These are phyloP conservation scores for Rosalia funebris DNA, from an alignment of 2,888 invertebrate genomes.

Conservation along the genomic window DNA sequence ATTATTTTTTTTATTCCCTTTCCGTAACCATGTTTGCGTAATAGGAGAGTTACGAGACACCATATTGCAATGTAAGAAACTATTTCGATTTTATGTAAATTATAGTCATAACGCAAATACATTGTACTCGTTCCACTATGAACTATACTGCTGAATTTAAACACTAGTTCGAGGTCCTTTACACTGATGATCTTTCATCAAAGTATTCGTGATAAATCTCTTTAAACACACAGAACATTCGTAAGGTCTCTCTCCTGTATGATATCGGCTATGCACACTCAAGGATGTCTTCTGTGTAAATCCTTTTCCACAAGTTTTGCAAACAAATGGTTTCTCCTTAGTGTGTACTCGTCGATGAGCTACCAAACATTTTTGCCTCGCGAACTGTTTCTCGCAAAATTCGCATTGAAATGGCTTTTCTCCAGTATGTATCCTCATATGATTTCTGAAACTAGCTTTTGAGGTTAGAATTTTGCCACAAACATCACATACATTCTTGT, in stretches of 20 bases:
- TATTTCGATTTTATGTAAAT: too few species aligned
- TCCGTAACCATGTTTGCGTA: too few species aligned
- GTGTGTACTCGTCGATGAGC: conserved; percentile 51
- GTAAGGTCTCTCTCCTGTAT: conserved; percentile 57
- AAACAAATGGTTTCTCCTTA: conserved; percentile 65
- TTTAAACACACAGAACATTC: conserved; percentile 55
- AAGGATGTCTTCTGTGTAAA: conserved; percentile 68
- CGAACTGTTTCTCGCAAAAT: conserved; percentile 59
- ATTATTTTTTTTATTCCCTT: too few species aligned
- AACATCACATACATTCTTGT: conserved; percentile 56
- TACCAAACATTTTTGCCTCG: conserved; percentile 60
- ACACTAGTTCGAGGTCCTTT: not conserved
- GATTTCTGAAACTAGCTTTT: conserved; percentile 62
- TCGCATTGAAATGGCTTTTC: conserved; percentile 47
- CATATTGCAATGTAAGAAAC: too few species aligned
- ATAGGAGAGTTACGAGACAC: too few species aligned
- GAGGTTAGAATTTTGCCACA: conserved; percentile 59
- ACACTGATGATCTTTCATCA: conserved; percentile 51
- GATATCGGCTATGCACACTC: conserved; percentile 63
- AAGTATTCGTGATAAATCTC: conserved; percentile 38
- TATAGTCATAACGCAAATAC: too few species aligned
- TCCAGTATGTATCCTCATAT: conserved; percentile 48
- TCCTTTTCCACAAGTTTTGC: conserved; percentile 67
- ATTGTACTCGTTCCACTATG: too few species aligned
- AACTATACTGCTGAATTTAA: too few species aligned